phyloP scores from a whole-genome alignment of 2,797 vertebrate genomes.

The Miopithecus talapoin region DNA sequence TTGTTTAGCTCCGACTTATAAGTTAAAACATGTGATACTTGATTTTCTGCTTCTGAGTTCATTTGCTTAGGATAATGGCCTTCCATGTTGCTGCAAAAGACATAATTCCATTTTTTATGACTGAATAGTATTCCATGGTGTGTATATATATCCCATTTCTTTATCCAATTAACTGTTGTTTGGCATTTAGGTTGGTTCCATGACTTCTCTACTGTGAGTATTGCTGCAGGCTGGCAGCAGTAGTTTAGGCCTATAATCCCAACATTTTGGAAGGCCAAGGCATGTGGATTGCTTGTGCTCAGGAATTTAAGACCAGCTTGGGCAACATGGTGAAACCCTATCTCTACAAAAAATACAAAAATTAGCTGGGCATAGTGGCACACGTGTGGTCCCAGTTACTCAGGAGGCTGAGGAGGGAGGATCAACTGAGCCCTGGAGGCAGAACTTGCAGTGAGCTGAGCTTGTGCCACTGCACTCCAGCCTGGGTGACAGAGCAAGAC shows the following conservation, averaged over 20 bases:
- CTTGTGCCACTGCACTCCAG: background rate
- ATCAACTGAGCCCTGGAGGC: background rate
- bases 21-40: background rate
- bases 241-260: background rate
- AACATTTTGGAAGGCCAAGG: background rate
- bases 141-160: background rate
- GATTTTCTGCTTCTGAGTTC: background rate
- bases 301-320: background rate
- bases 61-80: background rate
- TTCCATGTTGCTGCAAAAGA: background rate
- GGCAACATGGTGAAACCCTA: background rate
- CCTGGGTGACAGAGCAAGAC: background rate
- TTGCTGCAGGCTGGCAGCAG: background rate
- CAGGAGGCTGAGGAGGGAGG: background rate
- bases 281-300: background rate
- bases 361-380: background rate
- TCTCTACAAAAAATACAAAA: background rate
- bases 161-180: background rate
- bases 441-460: background rate
- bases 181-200: background rate
- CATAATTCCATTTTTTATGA: background rate
- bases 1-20: background rate
- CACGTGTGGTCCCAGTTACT: background rate
- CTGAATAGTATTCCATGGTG: background rate
- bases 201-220: background rate